These are phyloP conservation scores for Brachionus calyciflorus DNA, from an alignment of 1,140 invertebrate species.

Conservation along the genomic window DNA sequence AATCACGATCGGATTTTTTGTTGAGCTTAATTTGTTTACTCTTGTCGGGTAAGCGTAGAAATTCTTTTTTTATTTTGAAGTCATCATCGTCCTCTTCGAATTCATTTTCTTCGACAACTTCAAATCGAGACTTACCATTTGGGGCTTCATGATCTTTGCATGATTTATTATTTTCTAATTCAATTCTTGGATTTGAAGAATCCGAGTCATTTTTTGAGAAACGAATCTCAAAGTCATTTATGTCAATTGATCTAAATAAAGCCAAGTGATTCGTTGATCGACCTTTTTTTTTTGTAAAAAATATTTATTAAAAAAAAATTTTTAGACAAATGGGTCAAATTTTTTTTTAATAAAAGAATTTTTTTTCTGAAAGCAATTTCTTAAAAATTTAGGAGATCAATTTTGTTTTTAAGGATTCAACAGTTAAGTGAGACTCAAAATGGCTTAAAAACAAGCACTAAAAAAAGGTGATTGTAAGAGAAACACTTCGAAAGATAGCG, in stretches of 20 bases:
- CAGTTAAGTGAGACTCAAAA: too few species aligned
- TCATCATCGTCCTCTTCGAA: neutral
- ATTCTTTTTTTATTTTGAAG: slow-evolving; percentile 5
- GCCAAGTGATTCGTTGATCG: slow-evolving; percentile 24
- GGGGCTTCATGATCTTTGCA: neutral
- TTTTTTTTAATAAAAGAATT: neutral
- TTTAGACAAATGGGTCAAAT: neutral
- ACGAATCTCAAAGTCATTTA: neutral
- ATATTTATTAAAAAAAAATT: neutral
- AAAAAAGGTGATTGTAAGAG: too few species aligned
- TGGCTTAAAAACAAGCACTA: too few species aligned
- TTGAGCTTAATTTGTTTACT: neutral
- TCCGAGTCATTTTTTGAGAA: neutral
- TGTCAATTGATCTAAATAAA: neutral
- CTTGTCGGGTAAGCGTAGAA: neutral
- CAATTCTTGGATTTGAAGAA: neutral
- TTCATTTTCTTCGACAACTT: neutral
- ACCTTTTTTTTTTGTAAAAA: too few species aligned
- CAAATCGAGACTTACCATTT: neutral
- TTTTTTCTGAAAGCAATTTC: too few species aligned
- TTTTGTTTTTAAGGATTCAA: too few species aligned
- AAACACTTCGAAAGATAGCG: too few species aligned
- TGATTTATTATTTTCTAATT: neutral
- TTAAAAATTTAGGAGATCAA: too few species aligned
- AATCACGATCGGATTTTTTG: slow-evolving; percentile 17